Evolutionary conservation across 2,888 invertebrate genomes (phyloP), one percentile per base, ranked within the genome.

Genomic region (Ptilodon capucinus): DNA sequence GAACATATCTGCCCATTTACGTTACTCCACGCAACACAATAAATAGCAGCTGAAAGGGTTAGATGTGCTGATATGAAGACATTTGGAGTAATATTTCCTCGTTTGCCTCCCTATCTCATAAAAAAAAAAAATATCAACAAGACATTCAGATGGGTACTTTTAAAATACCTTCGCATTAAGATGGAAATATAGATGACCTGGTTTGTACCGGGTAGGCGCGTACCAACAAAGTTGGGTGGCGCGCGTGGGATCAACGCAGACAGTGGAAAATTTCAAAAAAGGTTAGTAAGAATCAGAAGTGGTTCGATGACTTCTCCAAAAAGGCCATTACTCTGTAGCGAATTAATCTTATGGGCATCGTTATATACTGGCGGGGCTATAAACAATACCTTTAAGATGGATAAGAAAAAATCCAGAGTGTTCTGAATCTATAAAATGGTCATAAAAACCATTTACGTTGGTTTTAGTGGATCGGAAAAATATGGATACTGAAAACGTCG

Each of bases 1-100:
- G n/a, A n/a, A n/a, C n/a, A 28, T n/a, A 14, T 14, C 14, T 7
- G n/a, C n/a, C 32, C 13, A 32, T 7, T 30, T 30, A 30, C n/a
- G 7, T 32, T 14, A 9, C 14, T 3, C 2, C 7, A n/a, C 28
- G n/a, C 28, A 14, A 14, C 40, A 48, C 51, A 42, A 51, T 42
- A 48, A 42, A 51, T 42, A 48, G 60, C 52, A 48, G 60, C 64
- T 60, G 54, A 54, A 55, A 53, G 57, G 52, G 50, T 63, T 42
- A 52, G 28, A 36, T 30, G 32, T 44, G 44, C 14, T 16, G 44
- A 28, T 23, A n/a, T n/a, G n/a, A n/a, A 48, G 50, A 41, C 46
- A 46, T 32, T 44, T 32, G 35, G 8, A 18, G 17, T 32, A 42
- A 44, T n/a, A n/a, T n/a, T n/a, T n/a, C n/a, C n/a, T n/a, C n/a